phyloP scores from a whole-genome alignment of 2,113 vertebrate genomes.

The Engraulis encrasicolus region DNA sequence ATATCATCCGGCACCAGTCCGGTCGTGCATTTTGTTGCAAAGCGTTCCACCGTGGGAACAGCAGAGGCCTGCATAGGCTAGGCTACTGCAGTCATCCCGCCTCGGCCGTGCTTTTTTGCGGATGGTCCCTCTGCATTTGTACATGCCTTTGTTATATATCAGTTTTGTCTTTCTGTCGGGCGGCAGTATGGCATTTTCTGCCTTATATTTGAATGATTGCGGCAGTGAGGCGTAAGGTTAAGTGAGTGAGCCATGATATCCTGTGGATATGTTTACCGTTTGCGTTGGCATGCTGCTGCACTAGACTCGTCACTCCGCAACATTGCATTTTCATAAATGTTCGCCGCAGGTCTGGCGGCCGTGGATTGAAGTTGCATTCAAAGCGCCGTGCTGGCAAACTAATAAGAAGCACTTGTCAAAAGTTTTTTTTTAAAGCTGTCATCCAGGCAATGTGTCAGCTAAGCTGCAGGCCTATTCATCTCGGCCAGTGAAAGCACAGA shows the following conservation, averaged over 20 bases:
- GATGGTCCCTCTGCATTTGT: not conserved
- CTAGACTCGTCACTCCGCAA: slow-evolving; percentile 7
- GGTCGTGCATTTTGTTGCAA: slow-evolving; percentile 40
- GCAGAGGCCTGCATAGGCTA: slow-evolving; percentile 70
- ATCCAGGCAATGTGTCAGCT: not conserved
- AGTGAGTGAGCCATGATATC: not conserved
- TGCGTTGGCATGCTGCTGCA: slow-evolving; percentile 1
- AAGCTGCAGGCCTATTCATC: not conserved
- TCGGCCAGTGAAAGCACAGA: not conserved
- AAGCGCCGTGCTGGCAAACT: not conserved
- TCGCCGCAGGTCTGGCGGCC: not conserved
- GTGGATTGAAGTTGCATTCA: not conserved
- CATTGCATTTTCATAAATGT: slow-evolving; percentile 15
- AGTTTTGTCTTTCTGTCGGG: not conserved
- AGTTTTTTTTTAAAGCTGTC: slow-evolving; percentile 17
- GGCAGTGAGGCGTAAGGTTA: not conserved
- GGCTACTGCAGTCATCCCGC: slow-evolving; percentile 76
- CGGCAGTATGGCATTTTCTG: not conserved
- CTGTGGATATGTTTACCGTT: not conserved
- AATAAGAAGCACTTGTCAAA: not conserved
- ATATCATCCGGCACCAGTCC: slow-evolving; percentile 30
- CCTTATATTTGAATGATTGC: not conserved
- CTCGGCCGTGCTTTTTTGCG: slow-evolving; percentile 52
- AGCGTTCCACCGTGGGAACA: slow-evolving; percentile 41
- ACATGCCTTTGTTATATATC: slow-evolving; percentile 17